These are phyloP conservation scores for Aphrophora alni DNA, from an alignment of 2,888 invertebrate genomes.

Conservation along the genomic window DNA sequence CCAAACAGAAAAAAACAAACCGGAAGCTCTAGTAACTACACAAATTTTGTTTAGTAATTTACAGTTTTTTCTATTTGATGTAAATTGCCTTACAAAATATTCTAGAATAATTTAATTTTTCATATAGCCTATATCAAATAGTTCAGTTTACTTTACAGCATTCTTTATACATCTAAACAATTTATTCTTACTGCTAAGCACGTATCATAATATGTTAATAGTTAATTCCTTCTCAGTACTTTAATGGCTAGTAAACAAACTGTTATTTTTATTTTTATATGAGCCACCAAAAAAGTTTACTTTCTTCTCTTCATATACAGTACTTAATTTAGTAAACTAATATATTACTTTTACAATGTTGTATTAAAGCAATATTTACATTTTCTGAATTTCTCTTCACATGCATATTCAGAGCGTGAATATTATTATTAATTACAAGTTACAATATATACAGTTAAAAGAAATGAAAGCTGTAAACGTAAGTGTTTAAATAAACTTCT, in stretches of 20 bases:
- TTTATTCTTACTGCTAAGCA: not conserved
- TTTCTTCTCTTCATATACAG: too few relatives aligned
- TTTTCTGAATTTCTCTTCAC: not conserved
- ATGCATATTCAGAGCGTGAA: not conserved
- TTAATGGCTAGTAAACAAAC: too few relatives aligned
- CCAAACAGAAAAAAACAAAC: slow-evolving; percentile 22
- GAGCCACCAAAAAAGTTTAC: too few relatives aligned
- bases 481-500: not conserved
- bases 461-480: not conserved
- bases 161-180: not conserved
- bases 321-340: too few relatives aligned
- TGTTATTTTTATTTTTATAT: too few relatives aligned
- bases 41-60: not conserved
- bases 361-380: not conserved
- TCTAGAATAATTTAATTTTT: not conserved
- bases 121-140: not conserved
- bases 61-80: not conserved
- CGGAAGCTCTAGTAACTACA: not conserved
- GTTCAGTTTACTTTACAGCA: not conserved
- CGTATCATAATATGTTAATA: not conserved
- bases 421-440: not conserved
- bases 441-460: not conserved
- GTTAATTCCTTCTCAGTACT: too few relatives aligned
- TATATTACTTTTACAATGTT: not conserved
- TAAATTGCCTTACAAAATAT: not conserved